phyloP scores from a whole-genome alignment of 1,140 invertebrate genomes.

The Bilobella aurantiaca region DNA sequence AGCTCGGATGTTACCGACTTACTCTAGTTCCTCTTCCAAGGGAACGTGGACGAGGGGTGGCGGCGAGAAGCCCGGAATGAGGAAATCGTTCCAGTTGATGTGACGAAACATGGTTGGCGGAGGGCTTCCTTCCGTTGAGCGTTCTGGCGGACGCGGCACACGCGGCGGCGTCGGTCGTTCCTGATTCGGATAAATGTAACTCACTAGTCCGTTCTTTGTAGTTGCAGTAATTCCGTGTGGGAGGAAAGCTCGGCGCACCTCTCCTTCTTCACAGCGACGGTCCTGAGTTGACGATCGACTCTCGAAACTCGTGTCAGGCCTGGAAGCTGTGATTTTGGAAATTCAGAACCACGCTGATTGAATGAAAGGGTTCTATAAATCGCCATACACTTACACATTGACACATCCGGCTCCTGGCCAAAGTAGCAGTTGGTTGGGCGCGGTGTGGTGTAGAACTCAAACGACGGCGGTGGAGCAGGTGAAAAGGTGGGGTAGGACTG shows the following conservation, averaged over 20 bases:
- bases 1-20: neutral
- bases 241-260: neutral
- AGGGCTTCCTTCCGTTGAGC: no score
- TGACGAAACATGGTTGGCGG: constrained; percentile 30
- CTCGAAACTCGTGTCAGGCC: no score
- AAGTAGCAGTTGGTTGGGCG: neutral
- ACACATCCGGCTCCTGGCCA: neutral
- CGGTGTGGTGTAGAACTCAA: neutral
- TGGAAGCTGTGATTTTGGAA: no score
- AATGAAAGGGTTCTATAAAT: no score
- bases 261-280: no score
- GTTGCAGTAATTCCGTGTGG: neutral
- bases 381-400: no score
- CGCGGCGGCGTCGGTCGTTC: no score
- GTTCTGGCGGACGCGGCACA: no score
- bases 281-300: no score
- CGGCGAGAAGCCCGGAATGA: constrained; percentile 27
- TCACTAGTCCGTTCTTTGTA: neutral
- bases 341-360: no score
- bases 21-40: neutral
- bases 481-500: neutral
- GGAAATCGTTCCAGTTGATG: constrained; percentile 32
- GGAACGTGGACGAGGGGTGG: constrained; percentile 25
- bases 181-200: neutral
- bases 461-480: neutral